Percentiles rank a stretch among this genome's conserved stretches.
Conservation (phyloP, 1,140 invertebrate species). For the Drosophila erecta region DNA sequence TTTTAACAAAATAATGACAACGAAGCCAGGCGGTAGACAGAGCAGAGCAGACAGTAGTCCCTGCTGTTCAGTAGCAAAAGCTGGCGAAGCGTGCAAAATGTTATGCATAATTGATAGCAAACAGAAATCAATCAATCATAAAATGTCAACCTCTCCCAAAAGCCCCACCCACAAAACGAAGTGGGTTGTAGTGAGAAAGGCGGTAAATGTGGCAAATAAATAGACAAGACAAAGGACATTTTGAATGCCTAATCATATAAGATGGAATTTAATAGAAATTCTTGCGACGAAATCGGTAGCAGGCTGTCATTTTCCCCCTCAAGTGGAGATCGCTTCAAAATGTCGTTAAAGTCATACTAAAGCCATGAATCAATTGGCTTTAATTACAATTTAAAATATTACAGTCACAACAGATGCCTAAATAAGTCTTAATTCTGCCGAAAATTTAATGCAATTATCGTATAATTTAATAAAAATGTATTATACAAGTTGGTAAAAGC, state of each 20-base stretch:
- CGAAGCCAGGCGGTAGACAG: not conserved
- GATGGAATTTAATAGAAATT: constrained; percentile 53
- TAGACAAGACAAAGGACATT: constrained; percentile 48
- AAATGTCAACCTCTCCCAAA: constrained; percentile 58
- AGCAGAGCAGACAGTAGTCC: not conserved
- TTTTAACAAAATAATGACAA: constrained; percentile 67
- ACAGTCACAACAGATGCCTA: not conserved
- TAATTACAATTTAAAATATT: constrained; percentile 2
- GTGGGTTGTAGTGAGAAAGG: not conserved
- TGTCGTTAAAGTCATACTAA: constrained; percentile 19
- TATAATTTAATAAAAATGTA: constrained; percentile 18
- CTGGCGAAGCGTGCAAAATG: constrained; percentile 72
- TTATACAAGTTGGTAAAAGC: constrained; percentile 36
- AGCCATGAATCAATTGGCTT: not conserved
- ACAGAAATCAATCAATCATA: constrained; percentile 81
- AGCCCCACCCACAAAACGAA: not conserved
- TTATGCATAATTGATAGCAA: constrained; percentile 78
- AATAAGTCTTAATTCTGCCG: not conserved
- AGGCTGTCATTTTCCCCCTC: constrained; percentile 1
- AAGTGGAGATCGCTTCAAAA: constrained; percentile 27
- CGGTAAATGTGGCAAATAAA: constrained; percentile 26
- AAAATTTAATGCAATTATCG: not conserved
- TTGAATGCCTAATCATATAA: constrained; percentile 54
- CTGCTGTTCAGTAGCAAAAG: constrained; percentile 43
- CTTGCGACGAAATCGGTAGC: constrained; percentile 21